Percentiles rank a stretch among this genome's conserved stretches.
phyloP scores from a whole-genome alignment of 2,113 vertebrate genomes.

The Formicarius rufipectus region DNA sequence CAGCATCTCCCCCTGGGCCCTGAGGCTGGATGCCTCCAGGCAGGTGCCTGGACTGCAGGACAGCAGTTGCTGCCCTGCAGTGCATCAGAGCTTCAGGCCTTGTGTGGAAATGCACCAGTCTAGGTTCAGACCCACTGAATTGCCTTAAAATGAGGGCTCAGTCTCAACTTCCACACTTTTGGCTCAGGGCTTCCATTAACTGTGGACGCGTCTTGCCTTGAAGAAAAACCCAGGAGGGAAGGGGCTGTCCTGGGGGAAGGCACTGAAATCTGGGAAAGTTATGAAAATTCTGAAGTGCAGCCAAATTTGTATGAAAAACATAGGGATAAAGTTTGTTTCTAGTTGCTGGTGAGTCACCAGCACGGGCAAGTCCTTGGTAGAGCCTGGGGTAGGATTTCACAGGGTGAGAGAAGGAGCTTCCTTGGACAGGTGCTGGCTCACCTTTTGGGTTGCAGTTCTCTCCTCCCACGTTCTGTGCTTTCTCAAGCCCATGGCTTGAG shows the following conservation, averaged over 20 bases:
- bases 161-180: not conserved
- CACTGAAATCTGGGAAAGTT: not conserved
- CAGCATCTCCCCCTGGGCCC: not conserved
- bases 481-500: rapidly evolving
- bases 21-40: not conserved
- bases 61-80: not conserved
- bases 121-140: not conserved
- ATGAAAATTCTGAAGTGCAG: not conserved
- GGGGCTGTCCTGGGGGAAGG: not conserved
- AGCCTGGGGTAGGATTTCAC: not conserved
- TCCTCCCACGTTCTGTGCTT: rapidly evolving
- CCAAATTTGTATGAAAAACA: not conserved
- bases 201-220: not conserved
- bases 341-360: not conserved
- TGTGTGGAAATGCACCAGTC: not conserved
- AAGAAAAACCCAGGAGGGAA: not conserved
- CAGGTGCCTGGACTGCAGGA: not conserved
- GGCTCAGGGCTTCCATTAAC: not conserved
- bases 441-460: not conserved
- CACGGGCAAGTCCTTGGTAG: not conserved
- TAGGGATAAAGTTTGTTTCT: not conserved
- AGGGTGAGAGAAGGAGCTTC: not conserved
- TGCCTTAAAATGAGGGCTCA: not conserved
- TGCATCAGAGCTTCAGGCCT: not conserved
- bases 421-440: not conserved